Conservation (phyloP, 2,888 invertebrate genomes). For the Zhuqinia jingwanae region DNA sequence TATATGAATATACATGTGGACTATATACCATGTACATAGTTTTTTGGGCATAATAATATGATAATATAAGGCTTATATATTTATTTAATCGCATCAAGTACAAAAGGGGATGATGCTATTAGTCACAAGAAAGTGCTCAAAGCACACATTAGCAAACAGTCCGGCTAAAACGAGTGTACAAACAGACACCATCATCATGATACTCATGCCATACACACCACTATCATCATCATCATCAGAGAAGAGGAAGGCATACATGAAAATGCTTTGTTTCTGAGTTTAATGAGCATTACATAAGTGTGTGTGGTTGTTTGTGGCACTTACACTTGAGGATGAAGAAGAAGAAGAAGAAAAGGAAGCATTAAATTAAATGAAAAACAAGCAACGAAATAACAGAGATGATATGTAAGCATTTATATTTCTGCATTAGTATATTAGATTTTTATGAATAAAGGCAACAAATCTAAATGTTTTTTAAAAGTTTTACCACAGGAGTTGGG, state of each 20-base stretch:
- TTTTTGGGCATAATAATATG: no score
- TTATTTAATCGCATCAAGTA: slow-evolving; percentile 1
- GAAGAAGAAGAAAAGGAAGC: neutral
- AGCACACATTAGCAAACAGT: slow-evolving; percentile 31
- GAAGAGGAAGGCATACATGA: neutral
- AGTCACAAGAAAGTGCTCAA: slow-evolving; percentile 23
- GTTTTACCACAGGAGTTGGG: no score
- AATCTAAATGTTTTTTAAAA: no score
- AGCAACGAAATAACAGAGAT: no score
- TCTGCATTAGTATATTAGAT: no score
- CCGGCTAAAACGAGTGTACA: slow-evolving; percentile 1
- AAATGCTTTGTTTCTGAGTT: neutral
- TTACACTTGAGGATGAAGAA: no score
- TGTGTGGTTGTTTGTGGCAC: slow-evolving; percentile 47
- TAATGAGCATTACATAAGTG: slow-evolving; percentile 35
- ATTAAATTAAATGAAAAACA: no score
- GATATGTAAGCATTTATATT: no score
- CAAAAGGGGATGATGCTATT: neutral
- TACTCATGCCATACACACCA: no score
- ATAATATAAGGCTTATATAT: no score
- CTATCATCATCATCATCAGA: no score
- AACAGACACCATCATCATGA: slow-evolving; percentile 20
- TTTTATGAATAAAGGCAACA: no score
- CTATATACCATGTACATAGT: neutral
- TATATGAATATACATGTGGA: slow-evolving; percentile 3